Base-by-base conservation (phyloP, 1,140 invertebrate genomes). In the Platyscapa corneri region DNA sequence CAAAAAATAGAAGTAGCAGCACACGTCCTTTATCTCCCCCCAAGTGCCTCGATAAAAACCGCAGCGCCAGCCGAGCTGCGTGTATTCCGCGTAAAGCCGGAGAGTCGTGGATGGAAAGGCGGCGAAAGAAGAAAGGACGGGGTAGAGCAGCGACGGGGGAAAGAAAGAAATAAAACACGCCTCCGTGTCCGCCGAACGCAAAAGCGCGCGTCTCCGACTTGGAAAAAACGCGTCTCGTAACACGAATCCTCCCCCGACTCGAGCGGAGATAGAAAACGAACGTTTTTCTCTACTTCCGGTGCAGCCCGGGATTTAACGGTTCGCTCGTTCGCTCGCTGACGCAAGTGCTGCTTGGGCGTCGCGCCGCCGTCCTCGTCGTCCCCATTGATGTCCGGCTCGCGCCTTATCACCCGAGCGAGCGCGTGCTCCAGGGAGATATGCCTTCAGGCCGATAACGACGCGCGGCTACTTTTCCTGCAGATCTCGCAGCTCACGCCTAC, bases 201-300 rank as follows among this genome's bases (percentile, higher is more conserved):
- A 34, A 56, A n/a, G 39, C 46, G 49, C 49, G 46, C 75, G 23
- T 77, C 49, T 42, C 39, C 75, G 42, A 76, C 7, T 76, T 76
- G 7, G 39, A 49, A 46, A 76, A 46, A 76, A 30, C n/a, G 32
- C 64, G 64, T 30, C 7, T 67, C 64, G 64, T 34, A 67, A 30
- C 67, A 37, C n/a, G 34, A 70, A 70, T 70, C 64, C 64, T 67
- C 64, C 64, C 64, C 64, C 64, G 64, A 34, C 30, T 30, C 2
- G 1, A 16, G n/a, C 64, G 20, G n/a, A 37, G 32, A 42, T 46
- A 46, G 12, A 75, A 75, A 37, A 46, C 72, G 12, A 39, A 27
- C 37, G 39, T 75, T 75, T 75, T 75, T 75, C 72, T 75, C 42
- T 18, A 3, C 30, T 76, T 76, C 75, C 75, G 42, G 75, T 67